Percentiles rank a stretch among this genome's conserved stretches.
phyloP scores from a whole-genome alignment of 37 sponge, comb jelly and placozoan genomes.

The Mnemiopsis leidyi region DNA sequence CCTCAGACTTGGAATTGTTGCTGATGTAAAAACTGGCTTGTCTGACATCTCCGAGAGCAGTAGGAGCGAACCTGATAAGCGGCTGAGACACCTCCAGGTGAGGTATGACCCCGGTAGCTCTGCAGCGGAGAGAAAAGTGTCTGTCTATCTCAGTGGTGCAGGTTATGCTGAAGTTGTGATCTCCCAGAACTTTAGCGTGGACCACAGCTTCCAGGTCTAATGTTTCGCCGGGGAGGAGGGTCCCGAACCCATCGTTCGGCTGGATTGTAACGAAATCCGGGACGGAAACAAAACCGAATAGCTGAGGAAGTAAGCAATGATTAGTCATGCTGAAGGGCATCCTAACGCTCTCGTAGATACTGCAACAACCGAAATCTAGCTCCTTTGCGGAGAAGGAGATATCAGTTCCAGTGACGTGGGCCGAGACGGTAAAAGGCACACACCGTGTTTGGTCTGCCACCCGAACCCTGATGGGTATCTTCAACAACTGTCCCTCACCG shows the following conservation, averaged over 20 bases:
- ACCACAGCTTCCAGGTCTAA: slow-evolving; percentile 73
- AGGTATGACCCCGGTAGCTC: slow-evolving; percentile 74
- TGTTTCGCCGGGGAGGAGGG: slow-evolving; percentile 80
- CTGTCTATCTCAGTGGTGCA: slow-evolving; percentile 52
- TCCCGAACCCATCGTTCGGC: slow-evolving; percentile 88
- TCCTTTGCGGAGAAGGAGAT: slow-evolving; percentile 66
- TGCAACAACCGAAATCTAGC: slow-evolving; percentile 84
- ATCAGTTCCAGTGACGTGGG: slow-evolving; percentile 72
- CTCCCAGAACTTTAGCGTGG: slow-evolving; percentile 67
- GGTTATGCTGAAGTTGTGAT: slow-evolving; percentile 37
- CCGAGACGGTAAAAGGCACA: slow-evolving; percentile 71
- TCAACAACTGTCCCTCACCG: slow-evolving; percentile 25
- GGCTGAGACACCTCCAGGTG: slow-evolving; percentile 73
- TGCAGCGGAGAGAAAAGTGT: slow-evolving; percentile 67
- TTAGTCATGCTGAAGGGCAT: slow-evolving; percentile 72
- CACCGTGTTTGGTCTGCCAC: slow-evolving; percentile 73
- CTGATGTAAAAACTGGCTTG: slow-evolving; percentile 66
- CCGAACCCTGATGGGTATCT: slow-evolving; percentile 66
- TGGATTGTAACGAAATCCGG: slow-evolving; percentile 77
- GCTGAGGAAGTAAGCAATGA: slow-evolving; percentile 77
- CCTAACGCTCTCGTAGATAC: slow-evolving; percentile 76
- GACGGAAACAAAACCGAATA: slow-evolving; percentile 80
- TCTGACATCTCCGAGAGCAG: slow-evolving; percentile 68
- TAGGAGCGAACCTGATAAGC: slow-evolving; percentile 71
- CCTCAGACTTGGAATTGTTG: slow-evolving; percentile 37